Percentiles rank a stretch among this genome's conserved stretches.
phyloP scores from a whole-genome alignment of 2,113 vertebrate species.

The Carlito syrichta region DNA sequence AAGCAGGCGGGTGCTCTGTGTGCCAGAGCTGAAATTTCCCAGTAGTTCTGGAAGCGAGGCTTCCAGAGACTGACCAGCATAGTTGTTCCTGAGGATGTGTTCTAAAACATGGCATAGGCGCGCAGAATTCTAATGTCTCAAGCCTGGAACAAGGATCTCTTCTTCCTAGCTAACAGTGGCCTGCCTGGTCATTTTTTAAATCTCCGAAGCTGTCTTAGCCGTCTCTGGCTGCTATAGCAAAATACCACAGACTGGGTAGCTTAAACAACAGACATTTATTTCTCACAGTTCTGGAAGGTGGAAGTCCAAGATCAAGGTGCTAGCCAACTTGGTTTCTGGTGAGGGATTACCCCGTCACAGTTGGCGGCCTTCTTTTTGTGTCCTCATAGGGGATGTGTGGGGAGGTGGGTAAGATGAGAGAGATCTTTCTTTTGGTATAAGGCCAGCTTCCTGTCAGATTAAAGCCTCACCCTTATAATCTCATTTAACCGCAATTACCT shows the following conservation, averaged over 20 bases:
- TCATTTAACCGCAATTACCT: background rate
- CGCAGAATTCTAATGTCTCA: background rate
- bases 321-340: background rate
- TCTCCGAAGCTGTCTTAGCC: background rate
- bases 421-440: background rate
- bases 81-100: background rate
- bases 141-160: background rate
- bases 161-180: background rate
- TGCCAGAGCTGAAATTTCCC: too few species aligned
- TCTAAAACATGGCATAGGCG: background rate
- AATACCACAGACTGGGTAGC: background rate
- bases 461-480: background rate
- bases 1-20: background rate
- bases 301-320: background rate
- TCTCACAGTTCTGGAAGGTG: background rate
- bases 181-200: background rate
- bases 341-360: too few species aligned
- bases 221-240: background rate
- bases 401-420: background rate
- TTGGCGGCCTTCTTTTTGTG: background rate
- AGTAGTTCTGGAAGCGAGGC: too few species aligned
- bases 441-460: background rate
- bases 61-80: background rate
- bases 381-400: background rate
- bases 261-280: background rate